Percentiles rank a stretch among this genome's conserved stretches.
phyloP scores from a whole-genome alignment of 2,797 vertebrate species.

The Cirrhinus mrigala region DNA sequence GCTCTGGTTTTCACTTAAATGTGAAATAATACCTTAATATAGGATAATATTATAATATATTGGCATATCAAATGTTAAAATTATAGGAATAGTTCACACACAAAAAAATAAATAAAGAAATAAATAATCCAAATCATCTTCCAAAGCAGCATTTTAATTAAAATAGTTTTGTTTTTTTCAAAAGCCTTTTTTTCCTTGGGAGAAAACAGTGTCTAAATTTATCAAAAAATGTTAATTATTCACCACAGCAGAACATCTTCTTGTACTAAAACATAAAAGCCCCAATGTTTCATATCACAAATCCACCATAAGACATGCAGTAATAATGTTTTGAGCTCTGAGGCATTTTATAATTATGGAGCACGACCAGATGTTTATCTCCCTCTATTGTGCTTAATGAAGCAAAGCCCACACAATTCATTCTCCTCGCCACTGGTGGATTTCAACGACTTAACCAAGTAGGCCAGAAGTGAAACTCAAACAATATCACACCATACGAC shows the following conservation, averaged over 20 bases:
- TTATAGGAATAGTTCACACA: too few relatives aligned
- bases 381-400: slow-evolving; percentile 25
- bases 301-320: slow-evolving; percentile 7
- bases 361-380: slow-evolving; percentile 27
- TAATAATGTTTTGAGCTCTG: slow-evolving; percentile 21
- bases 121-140: neutral
- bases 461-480: slow-evolving; percentile 15
- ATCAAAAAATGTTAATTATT: neutral
- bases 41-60: too few relatives aligned
- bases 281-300: neutral
- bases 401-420: slow-evolving; percentile 14
- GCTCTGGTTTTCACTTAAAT: too few relatives aligned
- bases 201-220: neutral
- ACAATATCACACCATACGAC: neutral
- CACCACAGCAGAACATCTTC: neutral
- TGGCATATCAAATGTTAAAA: too few relatives aligned
- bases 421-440: slow-evolving; percentile 18
- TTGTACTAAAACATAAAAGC: slow-evolving; percentile 12
- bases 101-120: too few relatives aligned
- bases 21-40: too few relatives aligned
- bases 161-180: neutral
- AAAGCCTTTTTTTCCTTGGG: neutral
- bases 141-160: neutral
- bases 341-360: slow-evolving; percentile 40
- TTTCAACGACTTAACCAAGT: neutral